phyloP scores from a whole-genome alignment of 2,113 vertebrate species.

The Indicator indicator region DNA sequence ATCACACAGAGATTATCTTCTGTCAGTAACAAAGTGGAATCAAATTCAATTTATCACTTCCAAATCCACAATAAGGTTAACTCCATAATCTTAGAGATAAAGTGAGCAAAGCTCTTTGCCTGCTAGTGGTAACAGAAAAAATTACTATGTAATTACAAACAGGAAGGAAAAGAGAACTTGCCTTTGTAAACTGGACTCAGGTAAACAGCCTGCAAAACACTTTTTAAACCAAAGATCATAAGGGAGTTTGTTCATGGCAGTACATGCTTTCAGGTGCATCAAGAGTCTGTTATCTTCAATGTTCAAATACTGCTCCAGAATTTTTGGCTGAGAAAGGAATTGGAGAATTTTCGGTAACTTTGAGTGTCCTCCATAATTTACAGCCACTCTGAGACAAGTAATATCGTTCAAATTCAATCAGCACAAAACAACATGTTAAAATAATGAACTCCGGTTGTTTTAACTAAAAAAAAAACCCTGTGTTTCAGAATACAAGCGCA shows the following conservation, averaged over 20 bases:
- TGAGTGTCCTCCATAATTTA: not conserved
- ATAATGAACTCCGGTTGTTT: not conserved
- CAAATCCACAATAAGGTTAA: not conserved
- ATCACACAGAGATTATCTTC: not conserved
- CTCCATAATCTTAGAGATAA: not conserved
- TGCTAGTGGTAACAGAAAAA: not conserved
- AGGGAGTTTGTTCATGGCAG: conserved; percentile 84
- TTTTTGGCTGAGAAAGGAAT: conserved; percentile 85
- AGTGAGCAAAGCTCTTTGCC: not conserved
- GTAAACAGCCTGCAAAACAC: conserved; percentile 95
- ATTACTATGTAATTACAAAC: not conserved
- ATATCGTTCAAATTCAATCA: not conserved
- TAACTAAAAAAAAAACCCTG: not conserved
- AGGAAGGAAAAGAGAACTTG: conserved; percentile 42
- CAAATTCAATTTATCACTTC: not conserved
- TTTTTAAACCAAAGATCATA: conserved; percentile 91
- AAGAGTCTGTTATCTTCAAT: conserved; percentile 90
- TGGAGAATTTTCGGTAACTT: not conserved
- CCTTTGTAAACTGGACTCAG: conserved; percentile 96
- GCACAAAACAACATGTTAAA: not conserved
- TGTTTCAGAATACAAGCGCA: not conserved
- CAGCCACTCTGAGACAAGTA: not conserved
- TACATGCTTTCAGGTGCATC: conserved; percentile 83
- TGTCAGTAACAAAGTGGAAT: not conserved
- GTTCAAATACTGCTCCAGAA: conserved; percentile 93